Conservation (phyloP, 2,113 vertebrate species). For the Ceratotherium simum region DNA sequence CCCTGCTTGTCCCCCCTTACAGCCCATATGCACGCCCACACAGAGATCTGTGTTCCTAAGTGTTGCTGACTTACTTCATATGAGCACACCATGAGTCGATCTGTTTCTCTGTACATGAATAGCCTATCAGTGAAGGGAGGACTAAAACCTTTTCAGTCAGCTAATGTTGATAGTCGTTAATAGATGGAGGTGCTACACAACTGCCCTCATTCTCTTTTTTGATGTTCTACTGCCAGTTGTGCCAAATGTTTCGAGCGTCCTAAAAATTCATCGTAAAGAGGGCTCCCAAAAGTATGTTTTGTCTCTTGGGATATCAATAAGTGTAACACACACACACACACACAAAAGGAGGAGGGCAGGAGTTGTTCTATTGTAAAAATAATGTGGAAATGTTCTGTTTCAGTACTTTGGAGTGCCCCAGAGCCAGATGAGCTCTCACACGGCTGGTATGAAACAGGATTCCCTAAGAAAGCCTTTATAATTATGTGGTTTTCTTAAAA, state of each 20-base stretch:
- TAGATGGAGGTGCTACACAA: neutral
- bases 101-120: neutral
- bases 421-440: neutral
- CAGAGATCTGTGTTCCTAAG: neutral
- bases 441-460: neutral
- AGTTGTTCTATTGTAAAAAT: neutral
- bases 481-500: neutral
- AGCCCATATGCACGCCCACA: neutral
- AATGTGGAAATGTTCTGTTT: neutral
- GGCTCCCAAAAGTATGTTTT: neutral
- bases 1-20: neutral
- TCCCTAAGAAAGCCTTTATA: neutral
- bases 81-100: neutral
- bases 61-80: neutral
- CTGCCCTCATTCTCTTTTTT: neutral
- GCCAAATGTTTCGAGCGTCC: neutral
- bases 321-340: neutral
- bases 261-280: neutral
- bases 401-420: neutral
- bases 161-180: neutral
- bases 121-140: neutral
- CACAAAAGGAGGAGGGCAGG: neutral
- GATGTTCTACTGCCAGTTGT: neutral
- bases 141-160: neutral
- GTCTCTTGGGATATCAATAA: neutral